Evolutionary conservation across 2,888 invertebrate genomes (phyloP), one percentile per base, ranked within the genome.

Genomic region (Hyposoter dolosus): DNA sequence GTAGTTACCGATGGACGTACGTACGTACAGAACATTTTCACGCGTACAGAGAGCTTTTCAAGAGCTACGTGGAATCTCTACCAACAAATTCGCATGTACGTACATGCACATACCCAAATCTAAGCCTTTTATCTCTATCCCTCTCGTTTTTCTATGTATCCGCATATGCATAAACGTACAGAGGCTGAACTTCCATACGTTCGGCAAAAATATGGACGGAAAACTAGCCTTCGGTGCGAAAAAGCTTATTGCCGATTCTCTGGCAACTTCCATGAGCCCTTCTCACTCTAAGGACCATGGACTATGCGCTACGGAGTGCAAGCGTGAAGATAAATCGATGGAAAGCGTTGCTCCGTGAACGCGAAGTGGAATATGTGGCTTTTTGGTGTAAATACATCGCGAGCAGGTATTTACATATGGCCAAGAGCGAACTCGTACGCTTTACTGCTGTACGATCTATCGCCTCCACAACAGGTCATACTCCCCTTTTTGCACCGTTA

Each of bases 331-430:
- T 81, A 66, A 83, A 83, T 86, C 80, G 85, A 86, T 81, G 77
- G 83, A 77, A 81, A 71, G 79, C 47, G 68, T 72, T 76, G 53
- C 23, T n/a, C 50, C 63, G 17, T 72, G 72, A 60, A 56, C 45
- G 81, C 45, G 68, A 84, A 83, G 83, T 83, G 71, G 80, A 83
- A 86, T 83, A 83, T 86, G 86, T 86, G 75, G 81, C 60, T 79
- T 81, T 81, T 50, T 23, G 66, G 85, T 74, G 86, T 50, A 50
- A 86, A 81, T 74, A 68, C 82, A 77, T 74, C 28, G 23, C 19
- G 60, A 40, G 6, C 56, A 23, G 79, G 66, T 84, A 87, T 88
- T 86, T 87, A 85, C 88, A 88, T 83, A 56, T 83, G 75, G 47
- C n/a, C 68, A 68, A 77, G 35, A 85, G 66, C 82, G 69, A 80